These are phyloP conservation scores for Emydoidea blandingii DNA, from an alignment of 2,797 vertebrate genomes.

Conservation along the genomic window DNA sequence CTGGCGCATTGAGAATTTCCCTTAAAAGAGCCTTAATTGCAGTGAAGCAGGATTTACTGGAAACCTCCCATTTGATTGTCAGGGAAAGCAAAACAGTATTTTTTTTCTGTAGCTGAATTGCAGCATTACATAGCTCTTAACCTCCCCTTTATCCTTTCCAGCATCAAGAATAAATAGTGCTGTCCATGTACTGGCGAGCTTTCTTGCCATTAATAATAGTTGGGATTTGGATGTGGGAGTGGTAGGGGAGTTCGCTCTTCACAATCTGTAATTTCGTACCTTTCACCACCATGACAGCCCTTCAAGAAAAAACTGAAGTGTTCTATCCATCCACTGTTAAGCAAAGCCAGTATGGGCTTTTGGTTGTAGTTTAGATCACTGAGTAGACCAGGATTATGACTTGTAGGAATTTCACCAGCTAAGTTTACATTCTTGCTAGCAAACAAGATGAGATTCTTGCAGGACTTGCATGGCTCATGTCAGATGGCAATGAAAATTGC, in stretches of 20 bases:
- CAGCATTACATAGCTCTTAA: neutral
- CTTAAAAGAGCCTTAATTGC: conserved; percentile 54
- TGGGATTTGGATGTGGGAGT: neutral
- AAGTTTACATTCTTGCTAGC: neutral
- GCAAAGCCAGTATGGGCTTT: neutral
- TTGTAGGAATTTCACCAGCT: neutral
- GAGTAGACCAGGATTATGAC: neutral
- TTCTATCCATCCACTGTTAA: neutral
- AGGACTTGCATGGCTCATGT: neutral
- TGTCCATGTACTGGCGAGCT: neutral
- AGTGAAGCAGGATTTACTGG: conserved; percentile 37
- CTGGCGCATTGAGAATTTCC: neutral
- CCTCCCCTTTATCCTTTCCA: neutral
- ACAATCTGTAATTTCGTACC: neutral
- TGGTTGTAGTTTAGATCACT: neutral
- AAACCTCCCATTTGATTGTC: neutral
- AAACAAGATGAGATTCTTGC: neutral
- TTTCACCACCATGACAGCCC: neutral
- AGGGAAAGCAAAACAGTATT: neutral
- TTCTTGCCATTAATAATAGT: neutral
- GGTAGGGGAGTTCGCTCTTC: neutral
- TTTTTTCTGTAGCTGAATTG: neutral
- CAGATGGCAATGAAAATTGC: fast-evolving
- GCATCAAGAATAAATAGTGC: neutral
- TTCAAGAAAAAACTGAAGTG: neutral